Evolutionary conservation across 2,888 invertebrate genomes (phyloP), one percentile per base, ranked within the genome.

Genomic region (Dolomedes plantarius): DNA sequence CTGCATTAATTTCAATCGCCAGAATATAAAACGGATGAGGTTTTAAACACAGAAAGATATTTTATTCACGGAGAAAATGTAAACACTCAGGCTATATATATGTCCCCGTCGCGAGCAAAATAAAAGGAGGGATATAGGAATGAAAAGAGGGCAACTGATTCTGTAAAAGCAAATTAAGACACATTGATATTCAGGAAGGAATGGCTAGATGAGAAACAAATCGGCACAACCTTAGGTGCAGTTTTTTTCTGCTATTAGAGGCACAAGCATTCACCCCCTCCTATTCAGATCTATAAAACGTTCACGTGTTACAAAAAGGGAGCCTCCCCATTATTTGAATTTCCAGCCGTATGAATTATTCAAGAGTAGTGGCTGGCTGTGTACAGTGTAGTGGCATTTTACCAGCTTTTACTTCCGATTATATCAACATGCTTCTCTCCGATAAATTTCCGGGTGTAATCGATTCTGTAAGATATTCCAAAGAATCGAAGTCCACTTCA

Each of bases 371-470:
- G 39, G 67, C 36, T 65, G 68, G 36, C 77, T 77, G 16, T 19
- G 46, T 16, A 64, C 23, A 11, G 73, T 80, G 80, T 67, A 67
- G 80, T 62, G 67, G 73, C 73, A 73, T 74, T 80, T 80, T 80
- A 80, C 73, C 73, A 80, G 80, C 73, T 73, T 80, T 80, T 73
- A 80, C 73, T 80, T 80, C 80, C 73, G 80, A 80, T 80, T 80
- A 79, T 79, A 79, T 79, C 72, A 79, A 65, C 72, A 79, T 79
- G 46, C 31, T 23, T 32, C 65, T 65, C 62, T 50, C 72, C 41
- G 73, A 80, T 73, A 73, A 73, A 81, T 81, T 74, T 81, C 67
- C 80, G 29, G 74, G 31, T 56, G 39, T 68, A 74, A 74, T 74
- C 80, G 80, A 81, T 81, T 81, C 50, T 50, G 28, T 39, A 39